Evolutionary conservation across 92 coral and sea anemone species (phyloP), one percentile per base, ranked within the genome.

Genomic region (Palythoa grandiflora): DNA sequence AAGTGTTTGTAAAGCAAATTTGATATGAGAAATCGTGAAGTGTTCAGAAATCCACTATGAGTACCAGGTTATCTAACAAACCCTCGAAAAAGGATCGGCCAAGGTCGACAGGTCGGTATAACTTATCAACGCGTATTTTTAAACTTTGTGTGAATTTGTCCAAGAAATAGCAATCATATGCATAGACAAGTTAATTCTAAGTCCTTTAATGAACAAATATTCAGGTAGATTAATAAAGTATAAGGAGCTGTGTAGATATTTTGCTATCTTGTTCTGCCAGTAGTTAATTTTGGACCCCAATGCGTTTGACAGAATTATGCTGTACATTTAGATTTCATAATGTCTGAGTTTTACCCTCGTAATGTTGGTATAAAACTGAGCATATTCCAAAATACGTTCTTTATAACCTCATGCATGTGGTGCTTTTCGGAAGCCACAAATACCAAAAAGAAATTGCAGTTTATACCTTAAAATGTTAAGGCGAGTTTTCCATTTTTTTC

Each of bases 31-130:
- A 83, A 38, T 36, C 50, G 9, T 35, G 13, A 16, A 77, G 57
- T 50, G 80, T 65, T 35, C 10, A 38, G 37, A 20, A 39, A n/a
- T 2, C 36, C 55, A 85, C 6, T 9, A 95, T 97, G 99, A 96
- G 98, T 75, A 96, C 90, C 89, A 94, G 96, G 75, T 89, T 96
- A 83, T 96, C 99, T 7, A 96, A 92, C 55, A 96, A 96, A 83
- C 98, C 99, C 3, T 96, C 99, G 1, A 96, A 87, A 84, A 93
- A 93, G 80, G 99, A 96, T 87, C 92, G 99, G 3, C 99, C 99
- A 17, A 91, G 90, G 73, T 96, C 99, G 9, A 95, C 99, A 78
- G 99, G 99, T 96, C 35, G 2, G 59, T 59, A 40, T 13, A 38
- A 5, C 3, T 1, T 1, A 3, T 44, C 50, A 44, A 44, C 7